These are phyloP conservation scores for Pituophis catenifer DNA, from an alignment of 2,113 vertebrate species.

Conservation along the genomic window DNA sequence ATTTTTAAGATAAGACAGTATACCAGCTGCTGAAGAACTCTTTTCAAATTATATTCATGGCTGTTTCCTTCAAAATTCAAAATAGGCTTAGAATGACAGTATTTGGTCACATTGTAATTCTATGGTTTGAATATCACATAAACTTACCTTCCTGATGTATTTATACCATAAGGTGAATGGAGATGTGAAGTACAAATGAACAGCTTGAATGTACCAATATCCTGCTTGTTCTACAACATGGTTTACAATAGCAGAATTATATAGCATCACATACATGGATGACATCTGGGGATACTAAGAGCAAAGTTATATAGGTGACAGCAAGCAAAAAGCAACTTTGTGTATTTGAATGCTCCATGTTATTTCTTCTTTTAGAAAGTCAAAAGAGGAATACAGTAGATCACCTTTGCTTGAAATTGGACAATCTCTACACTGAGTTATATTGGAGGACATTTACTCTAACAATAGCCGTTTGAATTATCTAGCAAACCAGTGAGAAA, in stretches of 20 bases:
- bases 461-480: not conserved
- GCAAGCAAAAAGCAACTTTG: slow-evolving; percentile 54
- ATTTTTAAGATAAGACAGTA: not conserved
- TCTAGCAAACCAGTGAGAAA: not conserved
- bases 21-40: not conserved
- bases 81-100: not conserved
- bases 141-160: not conserved
- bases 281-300: slow-evolving; percentile 38
- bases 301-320: slow-evolving; percentile 27
- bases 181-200: not conserved
- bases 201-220: not conserved
- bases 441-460: not conserved
- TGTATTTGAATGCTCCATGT: not conserved
- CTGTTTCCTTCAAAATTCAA: not conserved
- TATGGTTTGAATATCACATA: not conserved
- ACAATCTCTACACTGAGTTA: slow-evolving; percentile 39
- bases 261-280: not conserved
- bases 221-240: not conserved
- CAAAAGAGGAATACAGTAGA: slow-evolving; percentile 35
- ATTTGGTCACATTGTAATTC: not conserved
- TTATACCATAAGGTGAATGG: not conserved
- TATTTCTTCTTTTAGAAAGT: slow-evolving; percentile 8
- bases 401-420: slow-evolving; percentile 48
- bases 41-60: not conserved
- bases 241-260: not conserved